phyloP scores from a whole-genome alignment of 2,113 vertebrate species.

The Saguinus midas region DNA sequence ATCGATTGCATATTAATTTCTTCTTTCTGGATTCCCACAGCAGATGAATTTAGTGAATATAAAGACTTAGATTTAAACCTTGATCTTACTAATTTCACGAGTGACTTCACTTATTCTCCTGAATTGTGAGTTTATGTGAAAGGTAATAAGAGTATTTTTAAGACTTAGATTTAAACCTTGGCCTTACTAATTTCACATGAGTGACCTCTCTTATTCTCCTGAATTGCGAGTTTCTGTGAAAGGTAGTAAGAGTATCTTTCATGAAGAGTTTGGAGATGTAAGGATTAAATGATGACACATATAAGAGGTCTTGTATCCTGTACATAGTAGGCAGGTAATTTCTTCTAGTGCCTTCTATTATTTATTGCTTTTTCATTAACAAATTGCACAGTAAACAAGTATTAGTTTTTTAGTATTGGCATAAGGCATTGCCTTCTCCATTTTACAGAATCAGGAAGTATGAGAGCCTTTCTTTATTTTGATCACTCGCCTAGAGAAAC shows the following conservation, averaged over 20 bases:
- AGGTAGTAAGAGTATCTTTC: background rate
- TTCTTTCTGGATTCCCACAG: background rate
- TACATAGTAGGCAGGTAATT: rapidly evolving
- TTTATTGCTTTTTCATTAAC: background rate
- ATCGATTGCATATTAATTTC: background rate
- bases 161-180: background rate
- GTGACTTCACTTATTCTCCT: no score
- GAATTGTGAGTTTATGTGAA: background rate
- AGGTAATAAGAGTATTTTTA: background rate
- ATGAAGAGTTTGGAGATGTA: background rate
- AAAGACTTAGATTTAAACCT: background rate
- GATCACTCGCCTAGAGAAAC: rapidly evolving
- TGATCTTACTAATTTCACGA: background rate
- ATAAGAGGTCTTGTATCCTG: background rate
- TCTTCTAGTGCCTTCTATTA: background rate
- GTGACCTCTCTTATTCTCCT: no score
- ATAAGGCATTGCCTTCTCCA: no score
- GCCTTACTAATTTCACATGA: background rate
- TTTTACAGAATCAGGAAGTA: background rate
- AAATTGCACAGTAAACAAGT: background rate
- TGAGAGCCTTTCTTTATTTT: background rate
- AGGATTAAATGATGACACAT: background rate
- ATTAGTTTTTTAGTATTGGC: background rate
- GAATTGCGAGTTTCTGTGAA: background rate
- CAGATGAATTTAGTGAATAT: background rate